Evolutionary conservation across 2,888 invertebrate species (phyloP).

Genomic region (Gisinianus flammeolus): DNA sequence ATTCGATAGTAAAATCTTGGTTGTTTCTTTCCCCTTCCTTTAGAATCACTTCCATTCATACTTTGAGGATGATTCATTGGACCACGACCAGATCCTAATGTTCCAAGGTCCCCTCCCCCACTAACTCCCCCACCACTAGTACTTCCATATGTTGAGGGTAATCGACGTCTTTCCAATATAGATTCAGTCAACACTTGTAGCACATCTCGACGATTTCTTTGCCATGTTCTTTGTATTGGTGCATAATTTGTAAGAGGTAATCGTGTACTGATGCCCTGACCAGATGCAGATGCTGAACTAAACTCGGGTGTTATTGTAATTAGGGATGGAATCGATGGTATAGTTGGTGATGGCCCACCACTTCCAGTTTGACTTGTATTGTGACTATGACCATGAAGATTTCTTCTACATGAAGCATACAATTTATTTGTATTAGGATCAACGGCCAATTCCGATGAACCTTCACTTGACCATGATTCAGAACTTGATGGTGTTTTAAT

Average conservation of each 20-base stretch:
- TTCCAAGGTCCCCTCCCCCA: background rate
- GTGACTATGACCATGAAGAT: constrained; percentile 33
- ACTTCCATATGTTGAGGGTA: constrained; percentile 42
- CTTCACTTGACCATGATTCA: constrained; percentile 58
- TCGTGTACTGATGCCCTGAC: constrained; percentile 45
- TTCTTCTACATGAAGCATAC: constrained; percentile 45
- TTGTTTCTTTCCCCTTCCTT: constrained; percentile 46
- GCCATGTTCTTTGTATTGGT: constrained; percentile 57
- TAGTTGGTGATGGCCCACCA: constrained; percentile 52
- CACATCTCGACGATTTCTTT: constrained; percentile 57
- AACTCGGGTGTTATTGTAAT: constrained; percentile 57
- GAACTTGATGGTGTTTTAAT: constrained; percentile 58
- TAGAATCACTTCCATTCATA: constrained; percentile 19
- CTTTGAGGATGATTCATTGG: constrained; percentile 19
- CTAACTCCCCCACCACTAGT: background rate
- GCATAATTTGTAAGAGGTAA: constrained; percentile 52
- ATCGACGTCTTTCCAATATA: constrained; percentile 50
- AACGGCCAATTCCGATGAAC: constrained; percentile 56
- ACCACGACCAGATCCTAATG: constrained; percentile 2
- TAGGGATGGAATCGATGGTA: constrained; percentile 58
- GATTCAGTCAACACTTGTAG: constrained; percentile 58
- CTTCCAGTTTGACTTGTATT: constrained; percentile 48
- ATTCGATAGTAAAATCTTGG: constrained; percentile 54
- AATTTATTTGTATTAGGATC: constrained; percentile 57
- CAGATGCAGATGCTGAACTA: constrained; percentile 49